phyloP scores from a whole-genome alignment of 2,888 invertebrate species.

The Amiota mariae region DNA sequence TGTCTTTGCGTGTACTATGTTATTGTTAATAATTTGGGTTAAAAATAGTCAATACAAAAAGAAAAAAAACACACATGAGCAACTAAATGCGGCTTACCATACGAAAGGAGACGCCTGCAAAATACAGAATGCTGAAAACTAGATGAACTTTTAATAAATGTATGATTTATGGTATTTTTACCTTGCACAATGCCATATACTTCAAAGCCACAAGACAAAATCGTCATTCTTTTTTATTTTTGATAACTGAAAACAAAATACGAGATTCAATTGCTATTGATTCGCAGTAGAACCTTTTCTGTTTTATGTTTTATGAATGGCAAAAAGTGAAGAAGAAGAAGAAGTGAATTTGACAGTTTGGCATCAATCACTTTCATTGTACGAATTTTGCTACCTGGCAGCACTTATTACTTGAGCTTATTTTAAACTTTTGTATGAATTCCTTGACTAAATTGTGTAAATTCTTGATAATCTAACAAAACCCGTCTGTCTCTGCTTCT shows the following conservation, averaged over 20 bases:
- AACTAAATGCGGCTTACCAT: conserved; percentile 46
- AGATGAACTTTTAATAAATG: neutral
- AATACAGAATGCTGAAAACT: neutral
- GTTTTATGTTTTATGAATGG: conserved; percentile 26
- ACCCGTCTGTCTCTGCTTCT: too few relatives aligned
- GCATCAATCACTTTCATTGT: neutral
- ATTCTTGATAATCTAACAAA: too few relatives aligned
- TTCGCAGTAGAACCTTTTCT: too few relatives aligned
- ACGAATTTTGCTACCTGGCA: too few relatives aligned
- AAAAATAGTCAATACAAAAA: too few relatives aligned
- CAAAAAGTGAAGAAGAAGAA: neutral
- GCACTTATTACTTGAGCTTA: too few relatives aligned
- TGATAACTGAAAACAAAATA: conserved; percentile 29
- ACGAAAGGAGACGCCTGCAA: conserved; percentile 61
- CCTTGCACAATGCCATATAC: conserved; percentile 72
- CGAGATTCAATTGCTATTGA: neutral
- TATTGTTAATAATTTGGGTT: neutral
- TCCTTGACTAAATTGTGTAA: too few relatives aligned
- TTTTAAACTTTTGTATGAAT: too few relatives aligned
- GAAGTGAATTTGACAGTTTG: neutral
- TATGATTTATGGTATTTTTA: conserved; percentile 34
- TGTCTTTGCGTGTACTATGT: conserved; percentile 72
- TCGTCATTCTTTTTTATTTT: conserved; percentile 14
- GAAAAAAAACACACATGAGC: neutral
- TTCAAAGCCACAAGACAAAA: conserved; percentile 67